A percentile compares a stretch with the other conserved stretches of the same genome.
Conservation (phyloP, 2,888 invertebrate genomes). For the Selenia dentaria region DNA sequence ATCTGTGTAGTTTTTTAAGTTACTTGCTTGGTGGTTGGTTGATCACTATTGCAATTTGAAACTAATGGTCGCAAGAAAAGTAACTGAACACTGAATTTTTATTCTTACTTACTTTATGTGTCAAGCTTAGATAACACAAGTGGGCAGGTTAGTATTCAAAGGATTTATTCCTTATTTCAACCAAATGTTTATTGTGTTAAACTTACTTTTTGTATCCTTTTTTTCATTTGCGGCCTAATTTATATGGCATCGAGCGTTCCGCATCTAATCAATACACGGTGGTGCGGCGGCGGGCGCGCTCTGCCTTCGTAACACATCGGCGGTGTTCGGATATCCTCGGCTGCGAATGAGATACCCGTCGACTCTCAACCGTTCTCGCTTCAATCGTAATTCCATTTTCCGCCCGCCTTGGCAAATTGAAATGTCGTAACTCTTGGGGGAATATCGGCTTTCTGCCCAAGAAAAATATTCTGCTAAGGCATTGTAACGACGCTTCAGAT, state of each 20-base stretch:
- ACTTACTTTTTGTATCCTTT: conserved; percentile 43
- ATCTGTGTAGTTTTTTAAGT: no score
- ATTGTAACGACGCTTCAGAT: conserved; percentile 79
- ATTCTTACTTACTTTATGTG: no score
- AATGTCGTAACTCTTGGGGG: conserved; percentile 85
- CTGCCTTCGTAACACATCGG: conserved; percentile 59
- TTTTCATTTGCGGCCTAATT: conserved; percentile 79
- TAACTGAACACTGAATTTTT: no score
- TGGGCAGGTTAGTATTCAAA: no score
- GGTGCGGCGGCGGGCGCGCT: conserved; percentile 62
- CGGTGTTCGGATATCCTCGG: conserved; percentile 57
- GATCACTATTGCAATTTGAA: no score
- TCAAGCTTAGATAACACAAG: no score
- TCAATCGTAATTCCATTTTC: conserved; percentile 85
- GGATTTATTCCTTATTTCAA: no score
- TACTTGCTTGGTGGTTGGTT: no score
- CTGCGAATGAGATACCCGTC: conserved; percentile 50
- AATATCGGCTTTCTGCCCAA: conserved; percentile 84
- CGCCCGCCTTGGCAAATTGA: conserved; percentile 86
- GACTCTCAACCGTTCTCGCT: conserved; percentile 73
- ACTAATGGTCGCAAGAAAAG: no score
- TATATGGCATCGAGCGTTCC: conserved; percentile 82
- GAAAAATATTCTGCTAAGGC: conserved; percentile 82
- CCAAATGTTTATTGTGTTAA: no score
- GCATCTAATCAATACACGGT: conserved; percentile 84